These are phyloP conservation scores for Lemur catta DNA, from an alignment of 2,797 vertebrate species.

Conservation along the genomic window DNA sequence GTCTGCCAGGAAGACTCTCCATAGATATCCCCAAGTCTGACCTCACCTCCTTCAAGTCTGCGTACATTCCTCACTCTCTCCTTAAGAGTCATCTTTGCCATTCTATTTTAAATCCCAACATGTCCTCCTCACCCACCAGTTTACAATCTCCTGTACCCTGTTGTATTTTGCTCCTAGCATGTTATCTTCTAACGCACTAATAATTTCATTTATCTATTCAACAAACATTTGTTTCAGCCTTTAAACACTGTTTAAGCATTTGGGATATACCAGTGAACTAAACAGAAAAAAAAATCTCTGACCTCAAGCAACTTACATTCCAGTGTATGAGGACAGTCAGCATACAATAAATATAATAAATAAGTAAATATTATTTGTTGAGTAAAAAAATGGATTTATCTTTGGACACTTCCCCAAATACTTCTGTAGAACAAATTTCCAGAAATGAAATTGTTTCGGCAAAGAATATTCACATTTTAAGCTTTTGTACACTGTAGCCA, in stretches of 20 bases:
- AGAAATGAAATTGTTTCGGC: background rate
- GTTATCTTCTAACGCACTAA: background rate
- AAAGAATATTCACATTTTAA: background rate
- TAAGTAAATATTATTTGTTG: background rate
- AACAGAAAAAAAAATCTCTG: background rate
- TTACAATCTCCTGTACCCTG: background rate
- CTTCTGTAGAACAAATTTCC: background rate
- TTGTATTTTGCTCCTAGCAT: background rate
- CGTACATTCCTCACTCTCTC: background rate
- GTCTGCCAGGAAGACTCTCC: background rate
- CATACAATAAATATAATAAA: background rate
- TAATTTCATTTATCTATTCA: background rate
- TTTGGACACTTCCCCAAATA: background rate
- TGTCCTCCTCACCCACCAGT: background rate
- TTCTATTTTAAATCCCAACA: background rate
- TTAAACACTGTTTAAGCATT: background rate
- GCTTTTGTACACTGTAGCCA: background rate
- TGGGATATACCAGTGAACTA: background rate
- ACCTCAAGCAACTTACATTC: background rate
- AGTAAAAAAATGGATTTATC: background rate
- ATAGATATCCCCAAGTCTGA: background rate
- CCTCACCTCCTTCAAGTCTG: background rate
- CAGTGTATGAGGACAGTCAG: background rate
- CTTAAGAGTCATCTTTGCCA: background rate
- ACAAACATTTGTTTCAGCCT: background rate